A percentile compares a stretch with the other conserved stretches of the same genome.
These are phyloP conservation scores for Globia sparganii DNA, from an alignment of 2,888 invertebrate species.

Conservation along the genomic window DNA sequence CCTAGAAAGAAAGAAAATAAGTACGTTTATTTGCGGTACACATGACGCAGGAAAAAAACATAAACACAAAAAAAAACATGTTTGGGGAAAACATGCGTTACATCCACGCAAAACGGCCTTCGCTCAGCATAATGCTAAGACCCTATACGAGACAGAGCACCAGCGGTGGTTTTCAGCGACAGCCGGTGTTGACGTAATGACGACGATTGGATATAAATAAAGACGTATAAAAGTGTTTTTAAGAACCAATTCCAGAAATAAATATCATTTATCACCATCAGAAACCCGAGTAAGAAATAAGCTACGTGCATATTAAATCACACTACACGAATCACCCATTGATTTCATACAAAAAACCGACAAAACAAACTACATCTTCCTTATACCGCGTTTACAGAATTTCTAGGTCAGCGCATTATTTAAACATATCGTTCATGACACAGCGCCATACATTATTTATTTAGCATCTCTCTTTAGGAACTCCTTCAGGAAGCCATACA, in stretches of 20 bases:
- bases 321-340: conserved; percentile 10
- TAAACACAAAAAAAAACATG: too few relatives aligned
- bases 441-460: conserved; percentile 49
- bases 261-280: neutral
- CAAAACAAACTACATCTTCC: conserved; percentile 51
- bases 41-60: too few relatives aligned
- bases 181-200: too few relatives aligned
- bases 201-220: too few relatives aligned
- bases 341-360: conserved; percentile 43
- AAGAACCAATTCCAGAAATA: neutral
- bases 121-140: too few relatives aligned
- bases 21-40: too few relatives aligned
- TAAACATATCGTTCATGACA: conserved; percentile 37
- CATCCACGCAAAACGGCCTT: too few relatives aligned
- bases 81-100: too few relatives aligned
- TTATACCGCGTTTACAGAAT: conserved; percentile 21
- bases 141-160: too few relatives aligned
- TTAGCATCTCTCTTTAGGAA: conserved; percentile 42
- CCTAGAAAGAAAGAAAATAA: neutral
- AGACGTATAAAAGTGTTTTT: neutral
- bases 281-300: neutral
- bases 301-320: conserved; percentile 8
- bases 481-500: conserved; percentile 56
- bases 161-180: too few relatives aligned
- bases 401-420: conserved; percentile 60